phyloP scores from a whole-genome alignment of 2,888 invertebrate genomes.

The Lycophotia porphyrea region DNA sequence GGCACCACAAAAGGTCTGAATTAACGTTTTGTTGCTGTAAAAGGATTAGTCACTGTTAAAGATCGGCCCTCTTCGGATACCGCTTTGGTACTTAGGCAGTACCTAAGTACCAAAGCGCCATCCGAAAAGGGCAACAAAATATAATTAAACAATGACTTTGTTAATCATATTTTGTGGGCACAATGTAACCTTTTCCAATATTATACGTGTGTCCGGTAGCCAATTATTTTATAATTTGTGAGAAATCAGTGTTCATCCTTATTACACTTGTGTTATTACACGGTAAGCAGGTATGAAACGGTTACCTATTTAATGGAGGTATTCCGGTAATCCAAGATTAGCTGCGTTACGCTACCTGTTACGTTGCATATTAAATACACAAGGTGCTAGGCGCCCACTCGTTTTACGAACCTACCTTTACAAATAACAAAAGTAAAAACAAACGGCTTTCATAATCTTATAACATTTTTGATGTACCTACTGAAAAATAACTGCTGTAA shows the following conservation, averaged over 20 bases:
- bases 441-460: neutral
- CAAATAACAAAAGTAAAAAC: slow-evolving; percentile 19
- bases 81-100: neutral
- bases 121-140: too few species aligned
- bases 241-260: slow-evolving; percentile 4
- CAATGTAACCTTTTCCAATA: slow-evolving; percentile 2
- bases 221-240: slow-evolving; percentile 1
- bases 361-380: slow-evolving; percentile 51
- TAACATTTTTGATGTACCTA: neutral
- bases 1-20: slow-evolving; percentile 37
- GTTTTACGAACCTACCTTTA: slow-evolving; percentile 7
- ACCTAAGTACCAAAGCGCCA: too few species aligned
- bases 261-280: slow-evolving; percentile 9
- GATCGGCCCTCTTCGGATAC: neutral
- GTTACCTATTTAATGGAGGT: slow-evolving; percentile 25
- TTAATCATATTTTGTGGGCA: neutral
- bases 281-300: too few species aligned
- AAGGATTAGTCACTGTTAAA: neutral
- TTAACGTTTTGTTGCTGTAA: slow-evolving; percentile 9
- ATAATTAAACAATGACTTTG: slow-evolving; percentile 6
- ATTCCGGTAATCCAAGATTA: slow-evolving; percentile 29
- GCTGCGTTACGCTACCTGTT: slow-evolving; percentile 45
- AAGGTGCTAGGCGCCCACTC: slow-evolving; percentile 21
- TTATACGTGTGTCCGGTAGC: neutral
- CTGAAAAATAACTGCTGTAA: slow-evolving; percentile 13